Evolutionary conservation across 2,797 vertebrate species (phyloP).

Genomic region (Clarias pachynema): DNA sequence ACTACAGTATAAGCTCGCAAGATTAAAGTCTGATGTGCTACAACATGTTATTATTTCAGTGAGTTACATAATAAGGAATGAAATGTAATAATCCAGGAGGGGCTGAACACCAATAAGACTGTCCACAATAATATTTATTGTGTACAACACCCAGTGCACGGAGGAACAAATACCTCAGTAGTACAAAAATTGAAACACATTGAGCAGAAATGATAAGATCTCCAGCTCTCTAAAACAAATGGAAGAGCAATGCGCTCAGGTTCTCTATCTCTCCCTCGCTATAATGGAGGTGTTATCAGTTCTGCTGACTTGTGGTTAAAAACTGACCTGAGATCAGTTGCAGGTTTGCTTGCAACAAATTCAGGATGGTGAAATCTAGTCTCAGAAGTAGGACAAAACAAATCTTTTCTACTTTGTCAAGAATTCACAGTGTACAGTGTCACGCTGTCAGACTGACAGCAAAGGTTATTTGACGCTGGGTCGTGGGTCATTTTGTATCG

Average conservation of each 20-base stretch:
- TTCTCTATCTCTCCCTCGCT: slow-evolving; percentile 26
- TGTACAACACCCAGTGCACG: neutral
- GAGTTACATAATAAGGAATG: neutral
- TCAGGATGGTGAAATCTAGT: neutral
- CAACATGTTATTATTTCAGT: neutral
- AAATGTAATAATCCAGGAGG: neutral
- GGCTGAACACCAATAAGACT: neutral
- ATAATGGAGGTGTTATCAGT: neutral
- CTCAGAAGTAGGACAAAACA: slow-evolving; percentile 11
- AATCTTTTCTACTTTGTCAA: neutral
- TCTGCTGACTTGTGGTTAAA: neutral
- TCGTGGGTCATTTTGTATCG: neutral
- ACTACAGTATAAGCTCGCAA: neutral
- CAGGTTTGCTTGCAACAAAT: slow-evolving; percentile 2
- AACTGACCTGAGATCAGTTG: slow-evolving; percentile 39
- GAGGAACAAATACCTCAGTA: neutral
- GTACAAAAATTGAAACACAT: slow-evolving; percentile 4
- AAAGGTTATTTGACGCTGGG: neutral
- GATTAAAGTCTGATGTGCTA: neutral
- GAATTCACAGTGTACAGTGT: neutral
- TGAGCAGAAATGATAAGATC: slow-evolving; percentile 11
- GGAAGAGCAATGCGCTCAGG: slow-evolving; percentile 17
- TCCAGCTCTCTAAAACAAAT: slow-evolving; percentile 27
- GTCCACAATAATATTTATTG: neutral
- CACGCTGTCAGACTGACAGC: neutral